A percentile compares a stretch with the other conserved stretches of the same genome.
phyloP scores from a whole-genome alignment of 2,113 vertebrate species.

The Mustela lutreola region DNA sequence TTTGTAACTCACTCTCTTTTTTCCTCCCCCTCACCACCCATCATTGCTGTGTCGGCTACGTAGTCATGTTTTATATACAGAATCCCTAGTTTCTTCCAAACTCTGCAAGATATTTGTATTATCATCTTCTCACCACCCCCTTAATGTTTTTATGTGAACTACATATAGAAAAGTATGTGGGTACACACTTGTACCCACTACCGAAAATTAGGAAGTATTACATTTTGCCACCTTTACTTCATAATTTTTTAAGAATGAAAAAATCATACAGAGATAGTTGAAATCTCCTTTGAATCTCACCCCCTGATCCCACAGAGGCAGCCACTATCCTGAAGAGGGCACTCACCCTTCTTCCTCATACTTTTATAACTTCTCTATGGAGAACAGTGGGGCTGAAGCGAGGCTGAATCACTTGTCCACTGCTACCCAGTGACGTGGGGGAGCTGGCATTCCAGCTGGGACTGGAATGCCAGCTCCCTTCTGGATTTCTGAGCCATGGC shows the following conservation, averaged over 20 bases:
- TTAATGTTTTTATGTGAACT: not conserved
- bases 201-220: not conserved
- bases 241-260: not conserved
- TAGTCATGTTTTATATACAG: not conserved
- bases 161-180: not conserved
- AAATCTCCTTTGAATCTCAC: not conserved
- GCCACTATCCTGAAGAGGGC: not conserved
- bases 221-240: not conserved
- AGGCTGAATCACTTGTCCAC: not conserved
- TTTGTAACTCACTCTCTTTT: not conserved
- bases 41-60: not conserved
- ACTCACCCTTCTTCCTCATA: not conserved
- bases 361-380: not conserved
- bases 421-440: not conserved
- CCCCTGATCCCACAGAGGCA: not conserved
- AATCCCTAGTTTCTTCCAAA: not conserved
- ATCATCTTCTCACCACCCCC: not conserved
- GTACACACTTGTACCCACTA: not conserved
- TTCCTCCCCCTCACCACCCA: not conserved
- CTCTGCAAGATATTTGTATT: not conserved
- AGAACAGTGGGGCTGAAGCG: not conserved
- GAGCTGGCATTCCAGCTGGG: too few species aligned
- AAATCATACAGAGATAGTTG: not conserved
- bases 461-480: not conserved
- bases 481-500: not conserved